A percentile compares a stretch with the other conserved stretches of the same genome.
These are phyloP conservation scores for Ormyrus labotus DNA, from an alignment of 2,888 invertebrate genomes.

Conservation along the genomic window DNA sequence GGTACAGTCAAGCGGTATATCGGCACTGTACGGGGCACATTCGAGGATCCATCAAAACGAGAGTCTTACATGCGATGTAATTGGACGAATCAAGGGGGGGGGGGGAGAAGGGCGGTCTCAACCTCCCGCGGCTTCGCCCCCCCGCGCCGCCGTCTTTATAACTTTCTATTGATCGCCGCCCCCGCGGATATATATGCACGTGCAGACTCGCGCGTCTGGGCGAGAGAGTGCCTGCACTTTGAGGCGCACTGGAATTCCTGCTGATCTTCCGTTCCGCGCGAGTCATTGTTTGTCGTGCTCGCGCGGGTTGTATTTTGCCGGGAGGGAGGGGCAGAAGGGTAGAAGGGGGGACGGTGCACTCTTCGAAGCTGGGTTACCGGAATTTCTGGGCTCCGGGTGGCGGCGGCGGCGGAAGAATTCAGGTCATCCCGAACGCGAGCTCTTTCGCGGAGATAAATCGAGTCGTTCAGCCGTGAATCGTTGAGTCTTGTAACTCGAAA, in stretches of 20 bases:
- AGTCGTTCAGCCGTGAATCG: too few relatives aligned
- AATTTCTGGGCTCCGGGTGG: too few relatives aligned
- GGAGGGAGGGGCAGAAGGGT: too few relatives aligned
- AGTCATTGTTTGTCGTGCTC: background rate
- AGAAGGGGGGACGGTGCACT: too few relatives aligned
- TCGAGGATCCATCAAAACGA: conserved; percentile 32
- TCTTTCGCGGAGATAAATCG: too few relatives aligned
- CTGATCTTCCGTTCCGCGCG: background rate
- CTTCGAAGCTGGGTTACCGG: too few relatives aligned
- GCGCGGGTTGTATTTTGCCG: background rate
- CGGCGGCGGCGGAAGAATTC: too few relatives aligned
- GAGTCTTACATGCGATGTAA: conserved; percentile 56
- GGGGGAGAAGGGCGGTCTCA: conserved; percentile 47
- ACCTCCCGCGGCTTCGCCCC: conserved; percentile 53
- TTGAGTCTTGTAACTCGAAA: too few relatives aligned
- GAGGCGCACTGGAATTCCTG: background rate
- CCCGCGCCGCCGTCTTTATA: conserved; percentile 50
- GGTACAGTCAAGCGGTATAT: too few relatives aligned
- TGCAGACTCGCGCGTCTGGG: background rate
- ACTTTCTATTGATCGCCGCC: conserved; percentile 62
- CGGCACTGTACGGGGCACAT: too few relatives aligned
- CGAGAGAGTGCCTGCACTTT: background rate
- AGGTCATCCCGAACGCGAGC: too few relatives aligned
- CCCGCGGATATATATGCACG: conserved; percentile 9
- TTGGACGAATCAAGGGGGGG: conserved; percentile 61